Evolutionary conservation across 30 jellyfish, hydroid and myxozoan species (phyloP).

Genomic region (Turritopsis dohrnii): DNA sequence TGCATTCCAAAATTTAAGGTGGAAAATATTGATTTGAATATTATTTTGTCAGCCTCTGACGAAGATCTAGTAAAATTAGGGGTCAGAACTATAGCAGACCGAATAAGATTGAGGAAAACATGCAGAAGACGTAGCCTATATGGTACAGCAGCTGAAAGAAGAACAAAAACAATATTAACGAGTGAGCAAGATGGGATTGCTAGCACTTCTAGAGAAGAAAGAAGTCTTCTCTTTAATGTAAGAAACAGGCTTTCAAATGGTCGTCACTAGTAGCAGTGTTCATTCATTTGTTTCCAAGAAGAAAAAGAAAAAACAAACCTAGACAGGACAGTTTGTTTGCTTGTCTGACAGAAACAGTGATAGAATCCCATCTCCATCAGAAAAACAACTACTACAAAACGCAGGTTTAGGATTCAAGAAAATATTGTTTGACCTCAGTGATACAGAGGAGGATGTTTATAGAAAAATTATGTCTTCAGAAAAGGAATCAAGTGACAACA

Average conservation of each 20-base stretch:
- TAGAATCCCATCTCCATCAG: not conserved
- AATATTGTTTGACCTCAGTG: not conserved
- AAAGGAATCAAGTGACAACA: too few relatives aligned
- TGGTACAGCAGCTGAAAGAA: not conserved
- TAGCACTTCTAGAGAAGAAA: not conserved
- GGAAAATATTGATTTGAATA: not conserved
- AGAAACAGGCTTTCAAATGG: not conserved
- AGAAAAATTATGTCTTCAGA: too few relatives aligned
- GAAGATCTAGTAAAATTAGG: not conserved
- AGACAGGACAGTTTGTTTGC: not conserved
- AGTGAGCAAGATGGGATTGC: not conserved
- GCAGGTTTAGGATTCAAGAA: conserved; percentile 3
- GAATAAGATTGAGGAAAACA: not conserved
- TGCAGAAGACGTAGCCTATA: not conserved
- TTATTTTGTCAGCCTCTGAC: not conserved
- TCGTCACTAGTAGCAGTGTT: not conserved
- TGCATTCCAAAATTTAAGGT: not conserved
- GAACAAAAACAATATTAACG: not conserved
- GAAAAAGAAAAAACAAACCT: not conserved
- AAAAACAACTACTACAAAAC: not conserved
- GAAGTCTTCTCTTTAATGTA: not conserved
- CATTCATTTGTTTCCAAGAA: not conserved
- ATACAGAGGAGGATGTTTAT: not conserved
- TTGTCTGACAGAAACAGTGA: not conserved
- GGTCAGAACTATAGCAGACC: not conserved